Evolutionary conservation across 2,797 vertebrate species (phyloP).

Genomic region (Chelmon rostratus): DNA sequence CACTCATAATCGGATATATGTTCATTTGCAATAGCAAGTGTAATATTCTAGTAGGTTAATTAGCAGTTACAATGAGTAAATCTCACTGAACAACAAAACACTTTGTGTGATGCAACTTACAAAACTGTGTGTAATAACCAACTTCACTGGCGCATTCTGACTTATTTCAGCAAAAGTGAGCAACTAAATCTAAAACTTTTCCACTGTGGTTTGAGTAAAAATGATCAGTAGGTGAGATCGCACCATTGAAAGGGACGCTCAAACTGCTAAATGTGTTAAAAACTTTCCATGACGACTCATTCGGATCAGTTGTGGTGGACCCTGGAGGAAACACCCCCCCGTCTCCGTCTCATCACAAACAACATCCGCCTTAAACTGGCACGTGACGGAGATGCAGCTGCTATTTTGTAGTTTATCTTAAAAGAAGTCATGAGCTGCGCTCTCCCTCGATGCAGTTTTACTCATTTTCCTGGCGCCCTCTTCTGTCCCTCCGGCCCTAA

Average conservation of each 20-base stretch:
- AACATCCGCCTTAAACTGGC: conserved; percentile 32
- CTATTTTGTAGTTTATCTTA: conserved; percentile 48
- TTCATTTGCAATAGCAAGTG: no score
- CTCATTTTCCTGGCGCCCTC: conserved; percentile 64
- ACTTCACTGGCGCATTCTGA: no score
- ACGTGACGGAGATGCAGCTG: conserved; percentile 30
- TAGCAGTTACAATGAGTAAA: no score
- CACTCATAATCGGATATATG: no score
- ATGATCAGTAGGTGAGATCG: conserved; percentile 35
- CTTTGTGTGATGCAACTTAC: no score
- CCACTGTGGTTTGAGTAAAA: conserved; percentile 13
- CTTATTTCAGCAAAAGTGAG: not conserved
- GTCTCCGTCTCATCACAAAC: conserved; percentile 26
- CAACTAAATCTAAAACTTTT: conserved; percentile 4
- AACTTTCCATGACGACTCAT: conserved; percentile 5
- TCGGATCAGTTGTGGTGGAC: not conserved
- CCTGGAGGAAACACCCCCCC: conserved; percentile 25
- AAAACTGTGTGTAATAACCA: no score
- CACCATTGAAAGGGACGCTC: conserved; percentile 37
- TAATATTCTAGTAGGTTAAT: no score
- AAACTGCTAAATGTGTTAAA: conserved; percentile 31
- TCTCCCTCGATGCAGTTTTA: conserved; percentile 52
- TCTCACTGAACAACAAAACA: no score
- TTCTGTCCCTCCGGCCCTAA: conserved; percentile 61
- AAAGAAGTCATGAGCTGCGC: conserved; percentile 47